Base-by-base conservation (phyloP, 2,797 vertebrate genomes). In the Platyrinchus mystaceus region DNA sequence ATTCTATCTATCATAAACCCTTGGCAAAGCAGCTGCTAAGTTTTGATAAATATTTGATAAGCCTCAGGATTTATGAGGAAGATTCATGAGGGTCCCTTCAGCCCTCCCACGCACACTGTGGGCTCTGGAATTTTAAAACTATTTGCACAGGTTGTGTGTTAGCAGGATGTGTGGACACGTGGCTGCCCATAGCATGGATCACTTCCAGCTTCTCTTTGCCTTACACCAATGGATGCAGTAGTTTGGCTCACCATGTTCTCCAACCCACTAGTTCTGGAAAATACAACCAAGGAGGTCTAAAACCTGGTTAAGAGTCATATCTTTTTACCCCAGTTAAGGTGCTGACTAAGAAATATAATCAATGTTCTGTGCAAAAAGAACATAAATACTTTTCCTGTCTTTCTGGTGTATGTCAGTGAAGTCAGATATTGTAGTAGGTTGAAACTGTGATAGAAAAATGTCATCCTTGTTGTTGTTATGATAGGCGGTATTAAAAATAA, bases 91-190 rank as follows among this genome's bases (percentile, higher is more conserved):
- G 41, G 82, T 95, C 59, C 55, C 66, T 24, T 85, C 4, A 1
- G 76, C 86, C 71, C 67, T 95, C 93, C 86, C 90, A 76, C 93
- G 36, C 52, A 5, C 36, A 3, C 39, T 46, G 8, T 41, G 75
- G 90, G 89, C 82, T 95, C 87, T 93, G 94, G 93, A 95, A 95
- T 92, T 94, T 75, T 41, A 26, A 55, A 93, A 91, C 50, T 75
- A 85, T 92, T 95, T 95, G 82, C 85, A 26, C 69, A 91, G 87
- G 79, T 94, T 96, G 58, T 66, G 46, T 89, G 83, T 63, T 68
- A 85, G 81, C 44, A 37, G 68, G 10, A 43, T 23, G 49, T 47
- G 60, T 18, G 62, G 43, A 12, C 60, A 81, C 27, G 1, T 64
- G 91, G 87, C 79, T 91, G 5, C 55, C 58, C 44, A 3, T 17